A percentile compares a stretch with the other conserved stretches of the same genome.
Evolutionary conservation across 2,888 invertebrate species (phyloP).

Genomic region (Buathra laborator): DNA sequence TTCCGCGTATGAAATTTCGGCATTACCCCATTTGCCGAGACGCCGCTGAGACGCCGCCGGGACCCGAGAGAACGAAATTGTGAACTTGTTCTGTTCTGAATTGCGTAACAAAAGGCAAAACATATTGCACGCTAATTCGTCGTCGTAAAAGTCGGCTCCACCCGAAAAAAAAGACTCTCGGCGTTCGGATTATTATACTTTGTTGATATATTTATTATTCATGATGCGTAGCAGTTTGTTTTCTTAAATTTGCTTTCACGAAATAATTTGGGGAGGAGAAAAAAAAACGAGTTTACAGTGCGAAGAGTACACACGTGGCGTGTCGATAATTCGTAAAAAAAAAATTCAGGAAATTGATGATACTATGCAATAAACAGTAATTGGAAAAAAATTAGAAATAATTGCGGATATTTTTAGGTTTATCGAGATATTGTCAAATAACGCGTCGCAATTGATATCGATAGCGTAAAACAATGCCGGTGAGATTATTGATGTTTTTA

Average conservation of each 20-base stretch:
- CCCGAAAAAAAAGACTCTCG: conserved; percentile 14
- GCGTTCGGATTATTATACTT: conserved; percentile 18
- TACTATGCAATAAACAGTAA: neutral
- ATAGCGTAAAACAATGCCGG: conserved; percentile 21
- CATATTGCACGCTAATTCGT: conserved; percentile 51
- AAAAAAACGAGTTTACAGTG: conserved; percentile 9
- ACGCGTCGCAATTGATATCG: conserved; percentile 3
- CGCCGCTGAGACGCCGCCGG: conserved; percentile 2
- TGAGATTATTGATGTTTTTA: conserved; percentile 58
- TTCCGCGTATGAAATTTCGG: conserved; percentile 60
- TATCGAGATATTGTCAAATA: conserved; percentile 5
- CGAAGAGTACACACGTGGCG: neutral
- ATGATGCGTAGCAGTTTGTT: neutral
- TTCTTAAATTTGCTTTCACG: conserved; percentile 16
- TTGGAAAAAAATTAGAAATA: neutral
- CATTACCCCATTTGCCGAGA: conserved; percentile 34
- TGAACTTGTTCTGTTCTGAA: conserved; percentile 23
- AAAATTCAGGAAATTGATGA: neutral
- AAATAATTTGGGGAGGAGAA: neutral
- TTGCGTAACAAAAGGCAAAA: conserved; percentile 60
- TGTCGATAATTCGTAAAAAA: neutral
- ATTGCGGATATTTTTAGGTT: conserved; percentile 11
- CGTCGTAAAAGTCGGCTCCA: conserved; percentile 57
- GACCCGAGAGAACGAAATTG: conserved; percentile 37
- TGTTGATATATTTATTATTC: conserved; percentile 48